Base-by-base conservation (phyloP, 2,888 invertebrate genomes). In the Epirrita christyi region DNA sequence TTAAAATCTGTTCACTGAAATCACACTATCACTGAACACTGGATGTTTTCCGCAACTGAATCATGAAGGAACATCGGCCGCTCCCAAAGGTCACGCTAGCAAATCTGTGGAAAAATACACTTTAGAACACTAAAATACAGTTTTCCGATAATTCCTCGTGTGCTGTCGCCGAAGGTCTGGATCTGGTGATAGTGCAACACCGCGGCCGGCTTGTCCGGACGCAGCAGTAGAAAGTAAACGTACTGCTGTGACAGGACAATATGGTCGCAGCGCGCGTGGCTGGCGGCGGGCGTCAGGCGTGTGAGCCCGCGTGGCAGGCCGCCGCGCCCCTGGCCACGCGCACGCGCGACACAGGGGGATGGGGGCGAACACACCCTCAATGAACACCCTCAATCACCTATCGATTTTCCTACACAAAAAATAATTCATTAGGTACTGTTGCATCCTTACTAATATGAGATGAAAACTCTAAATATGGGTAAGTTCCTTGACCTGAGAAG, bases 201-300 rank as follows among this genome's bases (percentile, higher is more conserved):
- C 82, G 73, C 83, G 74, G 66, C 88, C 90, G 83, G 79, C 76
- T 96, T 97, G 97, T 97, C 97, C 96, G 94, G 96, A 93, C 94
- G 95, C 96, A 97, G 96, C 97, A 97, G 97, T 97, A 97, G 93
- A 86, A 81, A 89, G 71, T 61, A 15, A 50, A 93, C 94, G 95
- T 97, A 97, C 97, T 97, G 97, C 97, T 97, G 97, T 97, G 97
- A 97, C 97, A 97, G 97, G 97, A 97, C 97, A 97, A 97, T 97
- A 97, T 97, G 96, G 94, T 94, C 95, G 94, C 93, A 88, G 87
- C 92, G 93, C 86, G 89, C 86, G 76, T 67, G 67, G 77, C 71
- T 73, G 70, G 69, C 70, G 77, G 70, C 86, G 88, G 88, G 82
- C 76, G 90, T 83, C 88, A 85, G 85, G 89, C 91, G 91, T 93